These are phyloP conservation scores for Geophilus truncorum DNA, from an alignment of 2,888 invertebrate species.

Conservation along the genomic window DNA sequence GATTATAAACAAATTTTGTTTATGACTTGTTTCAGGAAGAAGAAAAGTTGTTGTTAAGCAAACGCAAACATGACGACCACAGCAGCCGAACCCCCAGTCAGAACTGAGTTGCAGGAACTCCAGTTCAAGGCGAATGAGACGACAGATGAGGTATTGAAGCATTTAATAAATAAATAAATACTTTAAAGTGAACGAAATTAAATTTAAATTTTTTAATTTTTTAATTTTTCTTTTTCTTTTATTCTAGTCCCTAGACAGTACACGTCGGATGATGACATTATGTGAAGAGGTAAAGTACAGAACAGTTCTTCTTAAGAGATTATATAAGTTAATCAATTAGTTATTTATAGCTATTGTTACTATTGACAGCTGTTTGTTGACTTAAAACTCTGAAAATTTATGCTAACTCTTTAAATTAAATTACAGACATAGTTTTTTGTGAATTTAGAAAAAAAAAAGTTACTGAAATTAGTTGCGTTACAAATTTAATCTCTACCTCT, in stretches of 20 bases:
- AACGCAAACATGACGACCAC: neutral
- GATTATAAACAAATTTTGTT: neutral
- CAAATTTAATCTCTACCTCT: constrained; percentile 1
- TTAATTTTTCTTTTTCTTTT: neutral
- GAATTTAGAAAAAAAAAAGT: neutral
- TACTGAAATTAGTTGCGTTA: neutral
- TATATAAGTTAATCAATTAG: neutral
- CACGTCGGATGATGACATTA: constrained; percentile 83
- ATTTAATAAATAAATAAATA: neutral
- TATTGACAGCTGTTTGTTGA: neutral
- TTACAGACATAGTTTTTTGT: neutral
- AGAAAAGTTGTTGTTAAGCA: neutral
- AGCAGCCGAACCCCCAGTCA: constrained; percentile 52
- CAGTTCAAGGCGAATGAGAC: constrained; percentile 77
- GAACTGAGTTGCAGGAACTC: constrained; percentile 82
- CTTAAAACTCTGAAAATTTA: neutral
- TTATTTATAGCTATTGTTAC: neutral
- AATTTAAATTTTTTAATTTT: neutral
- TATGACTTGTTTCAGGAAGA: neutral
- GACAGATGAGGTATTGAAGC: constrained; percentile 62
- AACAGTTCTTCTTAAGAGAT: neutral
- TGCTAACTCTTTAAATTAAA: neutral
- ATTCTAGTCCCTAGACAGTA: constrained; percentile 87
- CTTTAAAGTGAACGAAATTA: neutral
- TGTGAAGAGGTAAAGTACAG: constrained; percentile 60